These are phyloP conservation scores for Macrostomum lignano DNA, from an alignment of 1,140 invertebrate genomes.

Conservation along the genomic window DNA sequence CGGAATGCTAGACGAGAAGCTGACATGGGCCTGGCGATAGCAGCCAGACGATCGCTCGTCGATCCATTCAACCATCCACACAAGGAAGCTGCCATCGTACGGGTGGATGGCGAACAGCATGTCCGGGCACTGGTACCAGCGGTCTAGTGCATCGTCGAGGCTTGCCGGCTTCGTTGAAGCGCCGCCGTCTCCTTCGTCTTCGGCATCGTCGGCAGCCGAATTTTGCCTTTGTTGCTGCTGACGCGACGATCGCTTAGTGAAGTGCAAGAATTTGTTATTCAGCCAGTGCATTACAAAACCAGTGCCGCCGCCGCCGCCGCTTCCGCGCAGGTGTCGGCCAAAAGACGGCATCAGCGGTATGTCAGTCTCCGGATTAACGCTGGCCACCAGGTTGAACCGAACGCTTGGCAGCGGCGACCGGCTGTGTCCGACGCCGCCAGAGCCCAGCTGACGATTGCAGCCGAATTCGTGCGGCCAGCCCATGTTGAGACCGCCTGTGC, in stretches of 20 bases:
- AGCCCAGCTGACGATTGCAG: too few species aligned
- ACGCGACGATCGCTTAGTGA: constrained; percentile 43
- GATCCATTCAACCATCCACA: constrained; percentile 82
- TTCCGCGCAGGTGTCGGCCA: too few species aligned
- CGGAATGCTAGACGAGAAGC: constrained; percentile 80
- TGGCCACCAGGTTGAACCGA: too few species aligned
- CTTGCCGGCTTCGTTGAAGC: constrained; percentile 6
- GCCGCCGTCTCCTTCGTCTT: constrained; percentile 6
- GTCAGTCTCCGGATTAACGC: too few species aligned
- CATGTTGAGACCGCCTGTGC: too few species aligned
- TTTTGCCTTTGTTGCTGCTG: constrained; percentile 11
- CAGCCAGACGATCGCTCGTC: constrained; percentile 78
- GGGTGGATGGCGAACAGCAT: constrained; percentile 89
- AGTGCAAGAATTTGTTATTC: constrained; percentile 97
- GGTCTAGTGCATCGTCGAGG: background rate
- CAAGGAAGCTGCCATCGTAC: constrained; percentile 80
- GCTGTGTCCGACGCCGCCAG: too few species aligned
- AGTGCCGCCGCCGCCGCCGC: too few species aligned
- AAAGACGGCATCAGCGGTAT: constrained; percentile 65
- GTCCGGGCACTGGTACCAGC: too few species aligned
- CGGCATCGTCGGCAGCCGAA: constrained; percentile 6
- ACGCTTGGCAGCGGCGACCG: too few species aligned
- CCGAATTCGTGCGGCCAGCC: too few species aligned
- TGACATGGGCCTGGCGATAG: constrained; percentile 81
- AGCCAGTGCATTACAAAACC: constrained; percentile 96